Evolutionary conservation across 2,888 invertebrate species (phyloP), one percentile per base, ranked within the genome.

Genomic region (Eilema depressum): DNA sequence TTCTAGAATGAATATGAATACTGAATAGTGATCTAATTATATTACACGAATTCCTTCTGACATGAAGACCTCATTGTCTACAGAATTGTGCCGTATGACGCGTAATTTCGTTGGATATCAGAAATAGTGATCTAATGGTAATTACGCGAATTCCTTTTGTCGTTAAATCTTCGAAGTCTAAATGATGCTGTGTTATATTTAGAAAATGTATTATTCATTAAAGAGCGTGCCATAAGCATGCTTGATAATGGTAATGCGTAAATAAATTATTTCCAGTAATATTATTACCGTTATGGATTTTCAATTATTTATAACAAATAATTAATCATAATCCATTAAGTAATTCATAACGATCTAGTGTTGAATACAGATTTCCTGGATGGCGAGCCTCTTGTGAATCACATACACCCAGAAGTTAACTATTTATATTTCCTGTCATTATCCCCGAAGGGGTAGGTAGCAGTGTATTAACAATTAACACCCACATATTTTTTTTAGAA

Each of bases 111-210:
- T 53, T 23, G 12, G n/a, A 33, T 33, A 62, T 62, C 62, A 62
- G 33, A 62, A 62, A 33, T 11, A 61, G n/a, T 33, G 23, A n/a
- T 7, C 23, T 62, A 62, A 62, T 62, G 3, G n/a, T 33, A 23
- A 33, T 62, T 33, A 23, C 23, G 14, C 62, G 62, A 62, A 62
- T 23, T 23, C 62, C 2, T 62, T 23, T 23, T 23, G 33, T 5
- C 5, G 23, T 23, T 33, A 8, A 62, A 53, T 53, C 53, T 53
- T 53, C 33, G 12, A 23, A 62, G 33, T 33, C 10, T 62, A 33
- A 33, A 62, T 62, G 61, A 62, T 33, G n/a, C 12, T 33, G 33
- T 1, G n/a, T 62, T 62, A 62, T 62, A 33, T 33, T 62, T 62
- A 60, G 60, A 60, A 17, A 60, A 30, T 17, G 28, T 28, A 20